These are phyloP conservation scores for Tenebrosternarchus preto DNA, from an alignment of 2,113 vertebrate genomes.

Conservation along the genomic window DNA sequence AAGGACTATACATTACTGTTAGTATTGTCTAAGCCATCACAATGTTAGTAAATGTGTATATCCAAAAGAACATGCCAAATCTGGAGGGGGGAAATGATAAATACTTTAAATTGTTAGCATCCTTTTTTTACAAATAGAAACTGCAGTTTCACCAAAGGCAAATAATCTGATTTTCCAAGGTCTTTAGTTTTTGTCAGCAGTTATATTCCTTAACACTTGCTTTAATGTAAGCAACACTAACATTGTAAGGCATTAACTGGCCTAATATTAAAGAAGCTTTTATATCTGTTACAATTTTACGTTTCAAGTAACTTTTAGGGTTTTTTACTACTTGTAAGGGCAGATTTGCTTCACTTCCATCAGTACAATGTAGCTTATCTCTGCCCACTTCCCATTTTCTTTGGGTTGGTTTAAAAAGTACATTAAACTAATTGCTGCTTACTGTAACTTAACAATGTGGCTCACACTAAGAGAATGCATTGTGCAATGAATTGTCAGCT, in stretches of 20 bases:
- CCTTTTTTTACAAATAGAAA: neutral
- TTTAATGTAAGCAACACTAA: neutral
- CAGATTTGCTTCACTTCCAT: neutral
- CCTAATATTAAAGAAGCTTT: neutral
- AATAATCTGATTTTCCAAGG: neutral
- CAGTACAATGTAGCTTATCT: neutral
- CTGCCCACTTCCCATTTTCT: neutral
- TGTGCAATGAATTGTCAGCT: neutral
- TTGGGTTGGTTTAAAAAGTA: neutral
- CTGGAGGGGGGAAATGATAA: neutral
- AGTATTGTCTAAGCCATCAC: neutral
- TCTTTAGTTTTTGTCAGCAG: neutral
- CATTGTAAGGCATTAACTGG: constrained; percentile 35
- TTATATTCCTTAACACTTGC: neutral
- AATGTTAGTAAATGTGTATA: neutral
- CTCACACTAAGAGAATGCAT: neutral
- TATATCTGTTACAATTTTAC: too few species aligned
- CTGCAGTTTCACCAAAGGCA: constrained; percentile 8
- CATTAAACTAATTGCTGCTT: neutral
- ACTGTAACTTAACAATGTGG: neutral
- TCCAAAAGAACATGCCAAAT: constrained; percentile 17
- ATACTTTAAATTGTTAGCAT: neutral
- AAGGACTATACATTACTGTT: neutral
- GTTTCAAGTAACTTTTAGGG: too few species aligned
- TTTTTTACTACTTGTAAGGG: neutral